Conservation (phyloP, 2,113 vertebrate species). For the Pachyramphus minor region DNA sequence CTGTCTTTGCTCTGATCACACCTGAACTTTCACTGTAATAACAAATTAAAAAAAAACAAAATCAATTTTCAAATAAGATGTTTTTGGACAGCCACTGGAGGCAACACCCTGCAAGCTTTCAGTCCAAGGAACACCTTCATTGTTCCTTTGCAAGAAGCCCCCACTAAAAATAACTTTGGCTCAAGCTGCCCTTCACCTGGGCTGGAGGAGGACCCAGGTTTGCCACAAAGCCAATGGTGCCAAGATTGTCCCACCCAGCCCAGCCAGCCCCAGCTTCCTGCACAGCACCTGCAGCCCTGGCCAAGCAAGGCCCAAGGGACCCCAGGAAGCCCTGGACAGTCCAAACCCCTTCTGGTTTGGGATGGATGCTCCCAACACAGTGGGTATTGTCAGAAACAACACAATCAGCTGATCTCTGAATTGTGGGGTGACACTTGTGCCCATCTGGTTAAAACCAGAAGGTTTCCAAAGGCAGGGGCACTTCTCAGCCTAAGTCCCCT, state of each 20-base stretch:
- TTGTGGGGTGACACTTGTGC: rapidly evolving
- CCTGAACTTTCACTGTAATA: background rate
- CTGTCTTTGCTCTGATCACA: background rate
- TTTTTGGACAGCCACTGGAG: background rate
- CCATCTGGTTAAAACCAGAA: background rate
- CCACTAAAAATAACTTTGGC: background rate
- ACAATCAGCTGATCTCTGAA: background rate
- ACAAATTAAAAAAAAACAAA: background rate
- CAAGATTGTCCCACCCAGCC: background rate
- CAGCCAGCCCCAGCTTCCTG: background rate
- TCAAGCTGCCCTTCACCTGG: background rate
- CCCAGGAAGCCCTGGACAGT: background rate
- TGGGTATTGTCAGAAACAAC: rapidly evolving
- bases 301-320: background rate
- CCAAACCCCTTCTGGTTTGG: background rate
- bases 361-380: background rate
- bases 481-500: background rate
- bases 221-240: background rate
- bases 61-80: background rate
- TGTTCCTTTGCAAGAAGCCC: background rate
- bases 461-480: background rate
- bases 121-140: background rate
- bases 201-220: background rate
- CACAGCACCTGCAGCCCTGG: background rate
- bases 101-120: background rate